Evolutionary conservation across 1,140 invertebrate genomes (phyloP), one percentile per base, ranked within the genome.

Genomic region (Patella vulgata): DNA sequence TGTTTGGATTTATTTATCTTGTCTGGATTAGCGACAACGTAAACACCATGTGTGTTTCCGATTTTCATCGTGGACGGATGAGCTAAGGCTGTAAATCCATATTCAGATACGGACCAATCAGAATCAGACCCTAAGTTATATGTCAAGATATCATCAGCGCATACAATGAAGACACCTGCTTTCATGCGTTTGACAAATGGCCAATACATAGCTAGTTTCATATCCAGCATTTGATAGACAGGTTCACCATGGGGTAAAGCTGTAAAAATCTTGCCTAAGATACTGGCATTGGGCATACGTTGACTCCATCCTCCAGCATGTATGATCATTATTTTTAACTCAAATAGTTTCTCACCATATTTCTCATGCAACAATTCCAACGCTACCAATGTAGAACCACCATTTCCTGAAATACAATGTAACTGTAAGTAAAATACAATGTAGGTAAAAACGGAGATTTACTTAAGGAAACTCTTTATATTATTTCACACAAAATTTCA

Each of bases 221-320:
- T 52, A 58, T 87, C 85, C 9, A 87, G 60, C 78, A 86, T 81
- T 48, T 83, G 79, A 51, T 77, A 81, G 31, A 77, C 48, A 0
- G 71, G 70, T 9, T 66, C 54, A 28, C 79, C 77, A 51, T 71
- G 67, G 11, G 86, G 86, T 1, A 86, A 58, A 23, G 81, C 72
- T 14, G 80, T 75, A 56, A 86, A 87, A 12, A 86, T 70, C 70
- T 87, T 87, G 3, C 86, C 86, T 0, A 85, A 67, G 19, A 85
- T 72, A 50, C 77, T 82, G 21, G 82, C 68, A 64, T 79, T 84
- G 21, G 86, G 86, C 59, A 87, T 74, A 50, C 86, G 66, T 68
- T 86, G 83, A 66, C 86, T 86, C 61, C 80, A 80, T 5, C 86
- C 86, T 42, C 86, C 86, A 36, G 85, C 83, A 70, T 85, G 84